phyloP scores from a whole-genome alignment of 2,113 vertebrate species.

The Apus apus region DNA sequence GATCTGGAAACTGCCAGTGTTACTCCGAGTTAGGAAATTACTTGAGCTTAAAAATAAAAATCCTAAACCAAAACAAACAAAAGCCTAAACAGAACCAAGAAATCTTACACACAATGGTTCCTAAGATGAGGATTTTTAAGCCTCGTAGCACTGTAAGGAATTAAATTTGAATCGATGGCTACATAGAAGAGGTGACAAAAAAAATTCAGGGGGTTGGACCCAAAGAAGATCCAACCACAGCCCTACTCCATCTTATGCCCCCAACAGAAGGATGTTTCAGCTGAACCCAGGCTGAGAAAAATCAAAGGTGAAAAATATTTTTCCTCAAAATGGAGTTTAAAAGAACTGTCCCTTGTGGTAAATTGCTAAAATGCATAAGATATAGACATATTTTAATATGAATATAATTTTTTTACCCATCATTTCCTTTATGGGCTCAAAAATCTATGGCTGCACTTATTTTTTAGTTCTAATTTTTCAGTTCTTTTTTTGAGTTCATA shows the following conservation, averaged over 20 bases:
- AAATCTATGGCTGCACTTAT: not conserved
- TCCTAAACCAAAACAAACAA: not conserved
- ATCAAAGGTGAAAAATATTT: not conserved
- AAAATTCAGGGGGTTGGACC: not conserved
- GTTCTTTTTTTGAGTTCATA: too few species aligned
- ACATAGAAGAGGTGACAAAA: not conserved
- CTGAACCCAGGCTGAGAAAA: not conserved
- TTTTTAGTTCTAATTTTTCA: not conserved
- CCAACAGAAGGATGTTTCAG: not conserved
- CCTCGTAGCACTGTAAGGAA: not conserved
- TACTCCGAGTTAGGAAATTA: not conserved
- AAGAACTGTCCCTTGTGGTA: not conserved
- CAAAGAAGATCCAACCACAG: not conserved
- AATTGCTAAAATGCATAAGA: not conserved
- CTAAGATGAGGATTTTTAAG: not conserved
- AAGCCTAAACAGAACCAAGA: not conserved
- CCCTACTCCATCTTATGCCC: not conserved
- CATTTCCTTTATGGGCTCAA: not conserved
- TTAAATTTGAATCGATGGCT: not conserved
- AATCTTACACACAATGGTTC: not conserved
- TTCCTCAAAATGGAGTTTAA: not conserved
- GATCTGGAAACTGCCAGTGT: not conserved
- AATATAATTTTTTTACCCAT: not conserved
- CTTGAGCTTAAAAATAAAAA: rapidly evolving
- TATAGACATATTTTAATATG: not conserved